A percentile compares a stretch with the other conserved stretches of the same genome.
phyloP scores from a whole-genome alignment of 2,888 invertebrate species.

The Cheilosia scutellata region DNA sequence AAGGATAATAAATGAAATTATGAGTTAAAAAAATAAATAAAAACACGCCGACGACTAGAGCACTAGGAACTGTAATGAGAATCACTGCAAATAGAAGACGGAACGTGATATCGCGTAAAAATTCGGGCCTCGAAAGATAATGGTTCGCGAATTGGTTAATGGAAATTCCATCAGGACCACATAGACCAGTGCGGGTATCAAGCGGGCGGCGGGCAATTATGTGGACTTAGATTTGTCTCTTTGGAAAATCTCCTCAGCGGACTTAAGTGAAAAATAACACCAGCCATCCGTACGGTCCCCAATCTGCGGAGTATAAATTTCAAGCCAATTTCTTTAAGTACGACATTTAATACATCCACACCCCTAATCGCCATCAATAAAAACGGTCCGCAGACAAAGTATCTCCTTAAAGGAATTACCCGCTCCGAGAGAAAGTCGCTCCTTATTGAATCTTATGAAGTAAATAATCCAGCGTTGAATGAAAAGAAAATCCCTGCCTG shows the following conservation, averaged over 20 bases:
- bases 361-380: constrained; percentile 73
- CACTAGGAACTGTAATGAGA: constrained; percentile 51
- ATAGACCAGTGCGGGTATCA: too few relatives aligned
- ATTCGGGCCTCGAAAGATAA: constrained; percentile 57
- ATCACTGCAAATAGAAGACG: constrained; percentile 58
- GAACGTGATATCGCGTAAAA: constrained; percentile 68
- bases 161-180: constrained; percentile 31
- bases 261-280: constrained; percentile 60
- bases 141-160: constrained; percentile 55
- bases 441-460: constrained; percentile 81
- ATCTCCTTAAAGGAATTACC: constrained; percentile 65
- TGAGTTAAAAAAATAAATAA: constrained; percentile 36
- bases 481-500: constrained; percentile 78
- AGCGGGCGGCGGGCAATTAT: constrained; percentile 46
- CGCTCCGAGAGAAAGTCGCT: constrained; percentile 19
- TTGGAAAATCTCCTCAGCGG: constrained; percentile 21
- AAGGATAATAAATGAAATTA: constrained; percentile 59
- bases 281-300: constrained; percentile 6
- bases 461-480: constrained; percentile 82
- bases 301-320: constrained; percentile 27
- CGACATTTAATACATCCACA: constrained; percentile 60
- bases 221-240: constrained; percentile 49
- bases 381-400: constrained; percentile 71
- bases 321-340: constrained; percentile 58
- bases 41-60: not conserved